These are phyloP conservation scores for Orientallactaga bullata DNA, from an alignment of 2,113 vertebrate genomes.

Conservation along the genomic window DNA sequence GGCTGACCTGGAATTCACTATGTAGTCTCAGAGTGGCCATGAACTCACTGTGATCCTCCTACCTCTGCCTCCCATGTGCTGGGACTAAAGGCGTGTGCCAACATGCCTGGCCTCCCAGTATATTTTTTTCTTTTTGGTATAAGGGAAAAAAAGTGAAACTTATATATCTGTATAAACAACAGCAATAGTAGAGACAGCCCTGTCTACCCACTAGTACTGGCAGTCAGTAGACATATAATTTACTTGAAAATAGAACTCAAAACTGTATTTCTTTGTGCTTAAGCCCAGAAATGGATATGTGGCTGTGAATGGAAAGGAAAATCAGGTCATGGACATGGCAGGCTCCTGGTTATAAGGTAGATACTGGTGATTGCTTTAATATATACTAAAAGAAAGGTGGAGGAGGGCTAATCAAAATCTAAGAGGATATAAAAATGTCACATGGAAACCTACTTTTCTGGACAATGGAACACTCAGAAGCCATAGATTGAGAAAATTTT, in stretches of 20 bases:
- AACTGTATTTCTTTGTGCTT: neutral
- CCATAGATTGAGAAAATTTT: no score
- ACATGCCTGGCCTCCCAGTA: neutral
- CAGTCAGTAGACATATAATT: neutral
- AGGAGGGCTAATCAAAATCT: no score
- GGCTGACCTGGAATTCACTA: no score
- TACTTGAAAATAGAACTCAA: neutral
- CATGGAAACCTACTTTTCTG: no score
- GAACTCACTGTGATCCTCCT: no score
- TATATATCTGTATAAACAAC: neutral
- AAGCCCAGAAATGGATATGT: neutral
- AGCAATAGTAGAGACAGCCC: neutral
- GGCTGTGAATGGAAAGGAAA: neutral
- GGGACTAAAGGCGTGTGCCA: no score
- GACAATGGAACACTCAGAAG: no score
- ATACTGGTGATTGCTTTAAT: neutral
- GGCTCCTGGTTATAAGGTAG: neutral
- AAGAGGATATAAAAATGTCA: no score
- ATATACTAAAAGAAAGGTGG: no score
- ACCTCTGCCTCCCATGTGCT: no score
- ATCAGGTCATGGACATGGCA: neutral
- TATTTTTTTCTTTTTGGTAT: neutral
- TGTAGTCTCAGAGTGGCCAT: no score
- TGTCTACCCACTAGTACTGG: neutral
- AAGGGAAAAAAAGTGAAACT: neutral